A percentile compares a stretch with the other conserved stretches of the same genome.
Evolutionary conservation across 1,140 invertebrate genomes (phyloP).

Genomic region (Forficula auricularia): DNA sequence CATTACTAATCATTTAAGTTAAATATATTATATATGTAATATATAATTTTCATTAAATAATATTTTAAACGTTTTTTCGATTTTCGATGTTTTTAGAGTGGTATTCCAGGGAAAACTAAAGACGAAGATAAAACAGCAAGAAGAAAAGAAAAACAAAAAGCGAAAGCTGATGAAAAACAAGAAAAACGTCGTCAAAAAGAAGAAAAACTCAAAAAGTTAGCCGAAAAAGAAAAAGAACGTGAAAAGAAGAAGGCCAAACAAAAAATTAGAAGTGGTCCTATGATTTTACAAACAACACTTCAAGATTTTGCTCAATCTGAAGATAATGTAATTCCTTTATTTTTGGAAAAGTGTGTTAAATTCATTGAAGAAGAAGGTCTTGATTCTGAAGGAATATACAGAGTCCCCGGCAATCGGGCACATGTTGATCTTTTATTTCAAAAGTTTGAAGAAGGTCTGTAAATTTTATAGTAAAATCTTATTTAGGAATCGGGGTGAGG

Average conservation of each 20-base stretch:
- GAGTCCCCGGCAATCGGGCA: conserved; percentile 84
- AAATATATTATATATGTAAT: no score
- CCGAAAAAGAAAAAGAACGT: conserved; percentile 50
- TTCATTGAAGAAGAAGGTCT: conserved; percentile 92
- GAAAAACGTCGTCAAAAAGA: conserved; percentile 58
- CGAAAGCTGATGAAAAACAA: conserved; percentile 58
- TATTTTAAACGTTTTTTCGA: conserved; percentile 12
- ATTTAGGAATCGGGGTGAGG: not conserved
- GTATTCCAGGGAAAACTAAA: conserved; percentile 40
- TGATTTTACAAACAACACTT: conserved; percentile 25
- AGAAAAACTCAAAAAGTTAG: conserved; percentile 47
- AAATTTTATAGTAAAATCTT: not conserved
- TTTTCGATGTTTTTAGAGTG: no score
- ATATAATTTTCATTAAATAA: conserved; percentile 2
- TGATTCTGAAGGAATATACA: conserved; percentile 87
- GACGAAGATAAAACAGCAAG: conserved; percentile 44
- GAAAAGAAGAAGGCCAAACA: conserved; percentile 56
- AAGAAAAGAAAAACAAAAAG: conserved; percentile 53
- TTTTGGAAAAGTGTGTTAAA: conserved; percentile 83
- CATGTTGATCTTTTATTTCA: conserved; percentile 85
- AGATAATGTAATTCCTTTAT: conserved; percentile 67
- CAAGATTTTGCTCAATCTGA: conserved; percentile 58
- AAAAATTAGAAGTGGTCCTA: conserved; percentile 27
- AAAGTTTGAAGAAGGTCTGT: conserved; percentile 72
- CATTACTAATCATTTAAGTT: no score